Evolutionary conservation across 1,140 invertebrate species (phyloP).

Genomic region (Acromyrmex charruanus): DNA sequence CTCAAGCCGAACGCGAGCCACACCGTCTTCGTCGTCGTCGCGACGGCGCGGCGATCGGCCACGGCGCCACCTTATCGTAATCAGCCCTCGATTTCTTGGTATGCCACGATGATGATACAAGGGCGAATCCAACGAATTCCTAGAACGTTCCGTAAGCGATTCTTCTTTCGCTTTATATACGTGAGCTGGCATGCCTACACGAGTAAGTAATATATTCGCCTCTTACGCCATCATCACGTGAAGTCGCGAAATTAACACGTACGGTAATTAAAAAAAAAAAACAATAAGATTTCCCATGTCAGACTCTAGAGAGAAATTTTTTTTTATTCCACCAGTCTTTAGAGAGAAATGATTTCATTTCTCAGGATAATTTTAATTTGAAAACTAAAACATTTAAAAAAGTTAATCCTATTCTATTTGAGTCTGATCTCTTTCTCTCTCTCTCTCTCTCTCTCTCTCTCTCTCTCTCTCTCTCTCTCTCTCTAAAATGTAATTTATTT

Average conservation of each 20-base stretch:
- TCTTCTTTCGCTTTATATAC: constrained; percentile 28
- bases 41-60: constrained; percentile 48
- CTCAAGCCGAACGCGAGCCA: background rate
- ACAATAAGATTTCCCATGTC: background rate
- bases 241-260: constrained; percentile 25
- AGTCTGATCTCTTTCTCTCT: too few relatives aligned
- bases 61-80: constrained; percentile 72
- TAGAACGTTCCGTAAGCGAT: constrained; percentile 47
- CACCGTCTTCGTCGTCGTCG: constrained; percentile 5
- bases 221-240: background rate
- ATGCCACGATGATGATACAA: constrained; percentile 59
- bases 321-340: background rate
- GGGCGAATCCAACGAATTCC: constrained; percentile 62
- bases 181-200: constrained; percentile 35
- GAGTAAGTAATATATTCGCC: constrained; percentile 8
- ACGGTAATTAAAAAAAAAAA: background rate
- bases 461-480: too few relatives aligned
- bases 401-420: too few relatives aligned
- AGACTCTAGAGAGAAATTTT: background rate
- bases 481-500: too few relatives aligned
- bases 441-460: too few relatives aligned
- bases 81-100: constrained; percentile 67
- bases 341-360: background rate
- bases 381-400: background rate
- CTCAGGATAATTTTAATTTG: constrained; percentile 23